These are phyloP conservation scores for Myopa tessellatipennis DNA, from an alignment of 2,888 invertebrate genomes.

Conservation along the genomic window DNA sequence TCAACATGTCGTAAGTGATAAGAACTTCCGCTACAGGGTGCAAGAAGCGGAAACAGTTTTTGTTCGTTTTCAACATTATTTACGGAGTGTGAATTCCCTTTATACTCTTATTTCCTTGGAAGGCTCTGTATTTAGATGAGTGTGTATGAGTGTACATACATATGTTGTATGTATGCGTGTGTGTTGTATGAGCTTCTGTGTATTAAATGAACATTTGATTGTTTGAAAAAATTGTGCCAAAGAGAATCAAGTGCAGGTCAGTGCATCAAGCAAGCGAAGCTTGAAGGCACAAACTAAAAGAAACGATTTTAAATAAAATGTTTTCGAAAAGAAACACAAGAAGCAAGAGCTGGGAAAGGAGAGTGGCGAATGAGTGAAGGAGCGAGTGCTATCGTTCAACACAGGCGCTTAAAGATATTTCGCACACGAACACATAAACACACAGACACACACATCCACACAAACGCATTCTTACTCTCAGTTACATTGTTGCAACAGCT, in stretches of 20 bases:
- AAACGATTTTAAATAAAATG: too few relatives aligned
- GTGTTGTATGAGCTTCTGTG: not conserved
- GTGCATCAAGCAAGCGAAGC: constrained; percentile 53
- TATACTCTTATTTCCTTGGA: not conserved
- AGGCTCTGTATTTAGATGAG: not conserved
- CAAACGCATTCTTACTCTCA: too few relatives aligned
- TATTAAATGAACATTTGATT: constrained; percentile 51
- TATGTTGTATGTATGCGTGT: not conserved
- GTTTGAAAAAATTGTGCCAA: constrained; percentile 47
- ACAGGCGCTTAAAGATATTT: too few relatives aligned
- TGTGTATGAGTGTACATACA: not conserved
- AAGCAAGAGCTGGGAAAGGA: too few relatives aligned
- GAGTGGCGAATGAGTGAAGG: too few relatives aligned
- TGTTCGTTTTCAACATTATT: not conserved
- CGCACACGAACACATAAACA: too few relatives aligned
- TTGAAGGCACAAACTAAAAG: not conserved
- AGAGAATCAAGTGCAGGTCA: constrained; percentile 58
- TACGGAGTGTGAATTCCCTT: too few relatives aligned
- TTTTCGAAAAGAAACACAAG: too few relatives aligned
- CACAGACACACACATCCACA: too few relatives aligned
- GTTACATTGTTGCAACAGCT: too few relatives aligned
- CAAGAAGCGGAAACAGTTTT: constrained; percentile 49
- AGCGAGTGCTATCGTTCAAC: too few relatives aligned
- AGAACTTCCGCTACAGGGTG: constrained; percentile 48
- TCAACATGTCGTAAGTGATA: too few relatives aligned